phyloP scores from a whole-genome alignment of 1,140 invertebrate species.

The Pectinophora gossypiella region DNA sequence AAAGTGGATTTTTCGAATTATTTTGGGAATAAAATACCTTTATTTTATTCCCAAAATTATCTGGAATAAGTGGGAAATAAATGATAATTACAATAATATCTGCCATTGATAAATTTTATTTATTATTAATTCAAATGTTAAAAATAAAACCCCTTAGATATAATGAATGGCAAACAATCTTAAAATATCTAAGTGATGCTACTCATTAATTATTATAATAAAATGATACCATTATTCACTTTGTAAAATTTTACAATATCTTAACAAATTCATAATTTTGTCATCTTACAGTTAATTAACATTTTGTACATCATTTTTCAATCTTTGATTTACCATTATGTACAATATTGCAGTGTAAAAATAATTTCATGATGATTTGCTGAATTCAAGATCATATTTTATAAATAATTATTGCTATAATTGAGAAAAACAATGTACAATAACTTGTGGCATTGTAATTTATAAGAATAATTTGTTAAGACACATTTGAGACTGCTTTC shows the following conservation, averaged over 20 bases:
- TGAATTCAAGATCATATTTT: too few relatives aligned
- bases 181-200: constrained; percentile 37
- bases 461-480: not conserved
- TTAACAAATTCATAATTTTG: constrained; percentile 45
- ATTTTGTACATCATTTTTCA: constrained; percentile 9
- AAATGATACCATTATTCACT: constrained; percentile 25
- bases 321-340: constrained; percentile 1
- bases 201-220: constrained; percentile 14
- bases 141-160: constrained; percentile 41
- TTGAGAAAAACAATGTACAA: not conserved
- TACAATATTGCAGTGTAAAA: not conserved
- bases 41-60: too few relatives aligned
- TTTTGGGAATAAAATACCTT: too few relatives aligned
- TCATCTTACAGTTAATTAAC: constrained; percentile 41
- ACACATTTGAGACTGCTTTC: constrained; percentile 17
- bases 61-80: too few relatives aligned
- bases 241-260: constrained; percentile 47
- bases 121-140: constrained; percentile 18
- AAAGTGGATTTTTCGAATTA: too few relatives aligned
- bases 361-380: not conserved
- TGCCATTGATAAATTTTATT: not conserved
- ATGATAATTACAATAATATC: too few relatives aligned
- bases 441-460: not conserved
- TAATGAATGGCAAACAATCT: constrained; percentile 45
- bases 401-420: not conserved